These are phyloP conservation scores for Argya squamiceps DNA, from an alignment of 2,797 vertebrate genomes.

Conservation along the genomic window DNA sequence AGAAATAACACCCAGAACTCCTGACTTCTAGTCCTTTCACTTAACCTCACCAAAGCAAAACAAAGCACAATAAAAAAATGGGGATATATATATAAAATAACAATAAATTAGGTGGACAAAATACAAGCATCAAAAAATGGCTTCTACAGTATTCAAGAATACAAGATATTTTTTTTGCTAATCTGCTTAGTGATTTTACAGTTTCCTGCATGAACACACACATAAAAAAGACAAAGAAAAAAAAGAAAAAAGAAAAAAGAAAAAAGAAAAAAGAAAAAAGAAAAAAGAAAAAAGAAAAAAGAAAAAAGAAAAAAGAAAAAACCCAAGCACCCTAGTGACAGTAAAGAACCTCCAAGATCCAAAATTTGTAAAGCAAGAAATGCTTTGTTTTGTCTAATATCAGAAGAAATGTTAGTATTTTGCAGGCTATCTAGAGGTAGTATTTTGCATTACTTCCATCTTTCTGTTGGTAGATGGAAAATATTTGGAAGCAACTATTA, in stretches of 20 bases:
- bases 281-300: too few relatives aligned
- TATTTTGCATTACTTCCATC: not conserved
- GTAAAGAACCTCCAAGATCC: not conserved
- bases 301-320: not conserved
- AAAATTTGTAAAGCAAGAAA: not conserved
- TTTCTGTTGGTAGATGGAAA: not conserved
- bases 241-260: too few relatives aligned
- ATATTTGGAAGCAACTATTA: not conserved
- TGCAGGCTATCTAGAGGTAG: not conserved
- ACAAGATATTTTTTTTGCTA: not conserved
- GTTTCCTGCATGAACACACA: not conserved
- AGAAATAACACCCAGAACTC: slow-evolving; percentile 34
- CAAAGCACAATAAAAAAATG: not conserved
- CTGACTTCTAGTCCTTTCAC: slow-evolving; percentile 22
- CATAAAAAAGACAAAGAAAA: fast-evolving
- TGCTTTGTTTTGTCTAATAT: not conserved
- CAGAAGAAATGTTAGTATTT: not conserved
- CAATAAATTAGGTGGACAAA: not conserved
- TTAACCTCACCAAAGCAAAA: slow-evolving; percentile 16
- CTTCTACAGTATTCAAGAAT: not conserved
- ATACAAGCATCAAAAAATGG: not conserved
- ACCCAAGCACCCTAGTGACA: fast-evolving
- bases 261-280: not conserved
- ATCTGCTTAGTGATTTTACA: not conserved
- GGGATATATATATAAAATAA: not conserved